These are phyloP conservation scores for Pomacea canaliculata DNA, from an alignment of 2,888 invertebrate genomes.

Conservation along the genomic window DNA sequence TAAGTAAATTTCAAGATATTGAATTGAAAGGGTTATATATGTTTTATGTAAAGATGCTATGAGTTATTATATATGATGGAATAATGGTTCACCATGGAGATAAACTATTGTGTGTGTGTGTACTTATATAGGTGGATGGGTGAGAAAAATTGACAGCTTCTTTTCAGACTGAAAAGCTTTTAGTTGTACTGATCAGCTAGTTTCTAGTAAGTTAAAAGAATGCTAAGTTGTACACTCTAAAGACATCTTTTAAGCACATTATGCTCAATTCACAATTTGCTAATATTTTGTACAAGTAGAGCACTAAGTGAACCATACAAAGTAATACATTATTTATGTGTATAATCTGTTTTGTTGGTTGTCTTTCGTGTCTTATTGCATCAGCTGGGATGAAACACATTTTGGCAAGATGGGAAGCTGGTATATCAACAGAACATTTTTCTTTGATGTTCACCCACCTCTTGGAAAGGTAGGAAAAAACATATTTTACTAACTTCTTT, in stretches of 20 bases:
- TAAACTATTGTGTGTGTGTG: background rate
- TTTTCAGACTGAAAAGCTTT: too few relatives aligned
- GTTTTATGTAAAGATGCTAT: background rate
- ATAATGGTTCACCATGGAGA: background rate
- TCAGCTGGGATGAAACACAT: conserved; percentile 88
- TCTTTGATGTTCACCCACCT: conserved; percentile 98
- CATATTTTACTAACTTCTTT: too few relatives aligned
- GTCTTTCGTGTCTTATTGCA: conserved; percentile 23
- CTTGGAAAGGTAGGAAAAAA: conserved; percentile 85
- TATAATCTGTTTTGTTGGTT: too few relatives aligned
- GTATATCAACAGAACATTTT: conserved; percentile 97
- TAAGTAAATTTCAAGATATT: conserved; percentile 69
- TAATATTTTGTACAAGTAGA: too few relatives aligned
- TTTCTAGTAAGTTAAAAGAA: background rate
- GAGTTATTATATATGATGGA: background rate
- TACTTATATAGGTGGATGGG: too few relatives aligned
- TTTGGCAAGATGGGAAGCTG: conserved; percentile 99
- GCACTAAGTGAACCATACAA: too few relatives aligned
- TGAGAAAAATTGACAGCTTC: too few relatives aligned
- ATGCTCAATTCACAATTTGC: too few relatives aligned
- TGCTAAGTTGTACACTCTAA: background rate
- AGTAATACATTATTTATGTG: too few relatives aligned
- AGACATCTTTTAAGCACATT: too few relatives aligned
- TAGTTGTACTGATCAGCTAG: too few relatives aligned
- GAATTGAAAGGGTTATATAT: background rate